Base-by-base conservation (phyloP, 2,797 vertebrate species). In the Oreochromis grahami region DNA sequence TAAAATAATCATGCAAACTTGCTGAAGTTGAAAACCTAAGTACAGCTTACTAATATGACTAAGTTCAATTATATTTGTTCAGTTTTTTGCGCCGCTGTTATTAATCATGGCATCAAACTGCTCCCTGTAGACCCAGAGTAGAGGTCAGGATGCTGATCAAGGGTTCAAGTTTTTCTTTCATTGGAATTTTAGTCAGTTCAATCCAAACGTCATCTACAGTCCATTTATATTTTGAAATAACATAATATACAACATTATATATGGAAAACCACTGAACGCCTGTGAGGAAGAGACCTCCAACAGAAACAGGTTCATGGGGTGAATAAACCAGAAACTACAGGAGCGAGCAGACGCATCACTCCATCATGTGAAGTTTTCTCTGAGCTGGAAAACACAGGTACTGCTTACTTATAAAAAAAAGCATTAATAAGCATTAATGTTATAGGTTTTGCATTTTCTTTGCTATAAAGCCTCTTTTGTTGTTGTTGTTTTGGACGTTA, bases 71-170 rank as follows among this genome's bases (percentile, higher is more conserved):
- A 12, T 63, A 63, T 36, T 43, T 43, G 1, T 24, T 68, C 1
- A 43, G 13, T 1, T 38, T 1, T 29, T 32, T 10, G 8, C 29
- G 17, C 55, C 3, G 0, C 17, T 60, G 29, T 63, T 38, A n/a
- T 65, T 1, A 41, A 65, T 1, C 36, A 21, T 0, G 0, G 12
- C 12, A 41, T 8, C 63, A 24, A 0, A 4, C 36, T 9, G 60
- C 60, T 38, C 4, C 36, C n/a, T 21, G n/a, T 38, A 41, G 0
- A 68, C 0, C 60, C 60, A 13, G 3, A 65, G 11, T 36, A 36
- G 17, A 6, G 10, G 10, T 68, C 63, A 0, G 3, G 36, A 38
- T 68, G 36, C 34, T 15, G 36, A 24, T 68, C 21, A 68, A 41
- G 34, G 19, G 1, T 68, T 3, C 12, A 24, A 1, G 0, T 24